Evolutionary conservation across 1,140 invertebrate species (phyloP).

Genomic region (Zaprionus taronus): DNA sequence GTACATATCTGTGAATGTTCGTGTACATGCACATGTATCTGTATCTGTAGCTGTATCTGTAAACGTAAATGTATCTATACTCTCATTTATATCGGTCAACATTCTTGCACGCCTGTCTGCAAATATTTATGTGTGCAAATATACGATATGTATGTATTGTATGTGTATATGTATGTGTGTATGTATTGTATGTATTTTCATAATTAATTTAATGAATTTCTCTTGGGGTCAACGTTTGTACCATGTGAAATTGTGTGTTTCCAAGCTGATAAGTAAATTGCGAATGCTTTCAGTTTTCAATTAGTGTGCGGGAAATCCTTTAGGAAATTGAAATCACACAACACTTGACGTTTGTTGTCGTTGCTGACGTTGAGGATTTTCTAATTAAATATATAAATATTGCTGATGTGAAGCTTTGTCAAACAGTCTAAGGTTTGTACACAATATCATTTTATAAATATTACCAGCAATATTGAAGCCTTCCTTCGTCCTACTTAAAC

Average conservation of each 20-base stretch:
- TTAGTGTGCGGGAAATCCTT: slow-evolving; percentile 34
- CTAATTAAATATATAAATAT: background rate
- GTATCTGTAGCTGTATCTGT: slow-evolving; percentile 13
- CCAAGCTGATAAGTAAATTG: slow-evolving; percentile 37
- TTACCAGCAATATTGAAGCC: background rate
- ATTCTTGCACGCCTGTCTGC: background rate
- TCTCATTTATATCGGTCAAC: slow-evolving; percentile 34
- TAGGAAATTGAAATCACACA: background rate
- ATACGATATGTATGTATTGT: background rate
- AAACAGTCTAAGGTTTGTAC: background rate
- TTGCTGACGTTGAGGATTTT: background rate
- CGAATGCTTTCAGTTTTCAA: slow-evolving; percentile 45
- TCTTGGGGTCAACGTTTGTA: background rate
- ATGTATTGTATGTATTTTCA: slow-evolving; percentile 5
- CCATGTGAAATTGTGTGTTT: slow-evolving; percentile 21
- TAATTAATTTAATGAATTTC: slow-evolving; percentile 15
- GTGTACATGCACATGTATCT: slow-evolving; percentile 5
- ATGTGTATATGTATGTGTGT: background rate
- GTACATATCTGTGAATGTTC: background rate
- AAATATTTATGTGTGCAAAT: background rate
- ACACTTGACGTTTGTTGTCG: background rate
- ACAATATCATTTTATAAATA: background rate
- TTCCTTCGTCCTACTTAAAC: background rate
- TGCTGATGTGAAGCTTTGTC: background rate
- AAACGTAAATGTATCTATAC: slow-evolving; percentile 33